These are phyloP conservation scores for Cydia fagiglandana DNA, from an alignment of 1,140 invertebrate species.

Conservation along the genomic window DNA sequence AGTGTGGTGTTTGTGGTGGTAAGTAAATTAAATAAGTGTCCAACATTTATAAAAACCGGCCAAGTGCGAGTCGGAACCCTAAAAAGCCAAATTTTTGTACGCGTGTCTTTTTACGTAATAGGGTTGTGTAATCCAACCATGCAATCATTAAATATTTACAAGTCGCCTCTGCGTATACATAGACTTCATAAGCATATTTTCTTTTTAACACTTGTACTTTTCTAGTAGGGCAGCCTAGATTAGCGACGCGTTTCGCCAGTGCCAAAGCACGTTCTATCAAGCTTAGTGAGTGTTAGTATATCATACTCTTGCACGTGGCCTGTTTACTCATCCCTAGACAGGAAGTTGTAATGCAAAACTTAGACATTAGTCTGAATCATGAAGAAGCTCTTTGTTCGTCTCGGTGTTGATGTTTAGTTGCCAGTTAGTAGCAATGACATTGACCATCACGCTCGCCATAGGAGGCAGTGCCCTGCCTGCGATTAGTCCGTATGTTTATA, in stretches of 20 bases:
- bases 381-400: conserved; percentile 51
- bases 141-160: not conserved
- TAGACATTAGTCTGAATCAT: conserved; percentile 51
- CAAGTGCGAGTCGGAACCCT: too few relatives aligned
- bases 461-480: conserved; percentile 45
- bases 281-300: not conserved
- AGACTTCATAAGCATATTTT: not conserved
- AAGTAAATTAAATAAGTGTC: too few relatives aligned
- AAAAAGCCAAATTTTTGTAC: too few relatives aligned
- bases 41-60: too few relatives aligned
- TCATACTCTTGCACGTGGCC: conserved; percentile 7
- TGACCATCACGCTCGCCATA: conserved; percentile 49
- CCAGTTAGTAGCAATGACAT: conserved; percentile 53
- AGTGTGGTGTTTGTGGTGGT: too few relatives aligned
- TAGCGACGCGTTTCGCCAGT: not conserved
- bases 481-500: conserved; percentile 47
- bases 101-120: too few relatives aligned
- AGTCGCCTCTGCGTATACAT: not conserved
- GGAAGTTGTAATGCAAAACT: conserved; percentile 43
- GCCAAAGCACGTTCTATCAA: not conserved
- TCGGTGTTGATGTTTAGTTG: conserved; percentile 33
- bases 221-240: not conserved
- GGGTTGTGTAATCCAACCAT: not conserved
- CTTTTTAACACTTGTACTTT: not conserved
- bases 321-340: conserved; percentile 36